phyloP scores from a whole-genome alignment of 2,113 vertebrate species.

The Ptilonorhynchus violaceus region DNA sequence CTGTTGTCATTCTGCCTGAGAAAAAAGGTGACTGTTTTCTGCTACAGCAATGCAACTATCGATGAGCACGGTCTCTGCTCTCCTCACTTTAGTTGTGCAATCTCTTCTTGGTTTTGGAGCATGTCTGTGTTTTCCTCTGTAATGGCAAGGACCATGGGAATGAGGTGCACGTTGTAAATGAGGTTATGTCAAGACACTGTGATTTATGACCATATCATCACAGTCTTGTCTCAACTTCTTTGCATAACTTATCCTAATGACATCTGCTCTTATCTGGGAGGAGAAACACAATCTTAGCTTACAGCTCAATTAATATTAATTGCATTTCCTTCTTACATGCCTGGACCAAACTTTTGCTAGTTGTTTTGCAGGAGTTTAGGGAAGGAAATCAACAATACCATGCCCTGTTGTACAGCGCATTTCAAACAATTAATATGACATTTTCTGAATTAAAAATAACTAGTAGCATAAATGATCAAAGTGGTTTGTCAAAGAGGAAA shows the following conservation, averaged over 20 bases:
- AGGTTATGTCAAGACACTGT: not conserved
- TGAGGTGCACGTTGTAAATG: not conserved
- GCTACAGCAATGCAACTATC: not conserved
- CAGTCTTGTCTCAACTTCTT: not conserved
- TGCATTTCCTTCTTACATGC: not conserved
- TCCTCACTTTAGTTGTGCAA: not conserved
- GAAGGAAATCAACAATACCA: not conserved
- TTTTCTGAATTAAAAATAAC: constrained; percentile 35
- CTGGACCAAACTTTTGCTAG: not conserved
- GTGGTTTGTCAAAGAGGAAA: constrained; percentile 15
- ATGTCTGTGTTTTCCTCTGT: not conserved
- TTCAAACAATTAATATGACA: not conserved
- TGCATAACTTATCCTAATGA: not conserved
- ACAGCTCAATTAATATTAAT: not conserved
- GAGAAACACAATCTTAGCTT: not conserved
- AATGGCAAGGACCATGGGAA: not conserved
- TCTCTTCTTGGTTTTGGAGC: not conserved
- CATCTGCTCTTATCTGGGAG: not conserved
- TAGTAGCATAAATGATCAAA: constrained; percentile 8
- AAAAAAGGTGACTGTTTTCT: not conserved
- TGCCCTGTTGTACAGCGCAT: not conserved
- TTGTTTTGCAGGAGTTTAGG: not conserved
- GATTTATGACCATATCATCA: not conserved
- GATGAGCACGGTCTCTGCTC: not conserved
- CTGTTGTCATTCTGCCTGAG: not conserved